Percentiles rank a stretch among this genome's conserved stretches.
Evolutionary conservation across 2,888 invertebrate species (phyloP).

Genomic region (Amiota communis): DNA sequence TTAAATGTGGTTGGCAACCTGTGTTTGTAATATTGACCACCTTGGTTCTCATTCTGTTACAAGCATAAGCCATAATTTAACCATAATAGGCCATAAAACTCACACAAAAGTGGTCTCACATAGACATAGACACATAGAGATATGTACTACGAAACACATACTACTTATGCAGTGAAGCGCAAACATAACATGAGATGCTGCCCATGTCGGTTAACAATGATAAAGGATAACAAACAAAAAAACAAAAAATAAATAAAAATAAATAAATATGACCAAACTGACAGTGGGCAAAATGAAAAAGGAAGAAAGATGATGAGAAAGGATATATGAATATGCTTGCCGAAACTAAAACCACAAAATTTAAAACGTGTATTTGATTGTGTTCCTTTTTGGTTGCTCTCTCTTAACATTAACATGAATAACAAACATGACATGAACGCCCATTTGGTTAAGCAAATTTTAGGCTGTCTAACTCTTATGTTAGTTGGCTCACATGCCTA

Average conservation of each 20-base stretch:
- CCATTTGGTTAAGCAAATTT: constrained; percentile 12
- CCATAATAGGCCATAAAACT: constrained; percentile 65
- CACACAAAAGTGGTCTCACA: constrained; percentile 49
- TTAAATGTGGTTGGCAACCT: background rate
- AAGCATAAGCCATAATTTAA: constrained; percentile 54
- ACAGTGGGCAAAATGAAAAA: too few species aligned
- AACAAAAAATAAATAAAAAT: constrained; percentile 34
- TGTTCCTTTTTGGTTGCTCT: too few species aligned
- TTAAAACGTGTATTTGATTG: background rate
- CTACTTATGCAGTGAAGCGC: background rate
- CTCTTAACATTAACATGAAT: constrained; percentile 1
- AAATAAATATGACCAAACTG: constrained; percentile 28
- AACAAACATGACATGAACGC: constrained; percentile 7
- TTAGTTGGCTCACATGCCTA: too few species aligned
- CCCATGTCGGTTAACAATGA: constrained; percentile 59
- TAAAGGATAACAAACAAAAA: constrained; percentile 49
- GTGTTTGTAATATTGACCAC: too few species aligned
- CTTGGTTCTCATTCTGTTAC: too few species aligned
- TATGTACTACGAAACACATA: background rate
- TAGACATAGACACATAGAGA: too few species aligned
- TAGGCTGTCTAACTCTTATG: background rate
- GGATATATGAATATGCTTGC: too few species aligned
- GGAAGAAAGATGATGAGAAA: too few species aligned
- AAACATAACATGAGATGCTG: constrained; percentile 38
- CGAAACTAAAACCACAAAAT: constrained; percentile 4